Conservation (phyloP, 2,888 invertebrate species). For the Apotomis turbidana region DNA sequence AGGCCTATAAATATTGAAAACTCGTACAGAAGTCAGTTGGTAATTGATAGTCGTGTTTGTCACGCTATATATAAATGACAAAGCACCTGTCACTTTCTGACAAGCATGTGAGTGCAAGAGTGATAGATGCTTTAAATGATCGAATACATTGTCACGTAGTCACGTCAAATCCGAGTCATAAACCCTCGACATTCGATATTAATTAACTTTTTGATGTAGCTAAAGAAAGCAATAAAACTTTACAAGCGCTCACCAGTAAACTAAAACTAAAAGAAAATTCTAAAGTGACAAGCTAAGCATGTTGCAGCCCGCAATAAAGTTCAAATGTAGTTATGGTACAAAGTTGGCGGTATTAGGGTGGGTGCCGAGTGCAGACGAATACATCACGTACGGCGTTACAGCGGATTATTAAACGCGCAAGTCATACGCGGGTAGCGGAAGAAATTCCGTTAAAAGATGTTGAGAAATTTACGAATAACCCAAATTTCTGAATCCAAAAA, state of each 20-base stretch:
- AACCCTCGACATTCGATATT: too few species aligned
- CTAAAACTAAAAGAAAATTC: slow-evolving; percentile 10
- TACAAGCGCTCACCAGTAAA: slow-evolving; percentile 15
- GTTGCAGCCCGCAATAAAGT: slow-evolving; percentile 36
- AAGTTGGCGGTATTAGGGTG: slow-evolving; percentile 22
- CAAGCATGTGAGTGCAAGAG: too few species aligned
- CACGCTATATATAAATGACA: too few species aligned
- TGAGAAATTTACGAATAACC: not conserved
- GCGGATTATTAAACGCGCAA: slow-evolving; percentile 24
- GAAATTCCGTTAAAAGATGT: not conserved
- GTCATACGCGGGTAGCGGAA: slow-evolving; percentile 15
- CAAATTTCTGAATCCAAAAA: too few species aligned
- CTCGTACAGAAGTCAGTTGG: too few species aligned
- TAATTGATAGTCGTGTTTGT: too few species aligned
- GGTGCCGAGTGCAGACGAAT: slow-evolving; percentile 33
- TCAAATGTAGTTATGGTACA: slow-evolving; percentile 32
- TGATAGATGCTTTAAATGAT: too few species aligned
- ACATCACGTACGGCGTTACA: slow-evolving; percentile 38
- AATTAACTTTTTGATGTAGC: too few species aligned
- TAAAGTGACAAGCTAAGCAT: slow-evolving; percentile 26
- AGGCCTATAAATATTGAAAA: too few species aligned
- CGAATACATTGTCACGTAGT: too few species aligned
- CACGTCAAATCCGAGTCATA: too few species aligned
- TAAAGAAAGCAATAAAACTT: slow-evolving; percentile 3
- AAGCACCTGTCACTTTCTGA: too few species aligned